Percentiles rank a stretch among this genome's conserved stretches.
phyloP scores from a whole-genome alignment of 1,140 invertebrate species.

The Drosophila nannoptera region DNA sequence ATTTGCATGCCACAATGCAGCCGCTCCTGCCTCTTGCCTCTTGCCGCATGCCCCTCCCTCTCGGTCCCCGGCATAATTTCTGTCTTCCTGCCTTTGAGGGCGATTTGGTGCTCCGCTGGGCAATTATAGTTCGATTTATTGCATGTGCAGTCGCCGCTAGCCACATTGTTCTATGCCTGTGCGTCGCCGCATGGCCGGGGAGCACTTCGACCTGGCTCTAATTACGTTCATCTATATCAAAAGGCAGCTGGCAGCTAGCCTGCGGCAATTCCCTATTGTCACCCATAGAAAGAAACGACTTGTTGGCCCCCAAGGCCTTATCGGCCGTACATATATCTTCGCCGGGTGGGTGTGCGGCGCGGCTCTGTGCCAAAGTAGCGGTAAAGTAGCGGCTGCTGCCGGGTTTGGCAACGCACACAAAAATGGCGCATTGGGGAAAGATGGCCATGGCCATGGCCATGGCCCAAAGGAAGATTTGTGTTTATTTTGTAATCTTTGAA shows the following conservation, averaged over 20 bases:
- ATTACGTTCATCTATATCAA: constrained; percentile 30
- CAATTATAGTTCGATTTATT: constrained; percentile 76
- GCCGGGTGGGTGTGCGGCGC: constrained; percentile 33
- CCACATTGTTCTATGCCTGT: constrained; percentile 29
- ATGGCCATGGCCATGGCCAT: constrained; percentile 16
- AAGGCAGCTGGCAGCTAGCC: constrained; percentile 4
- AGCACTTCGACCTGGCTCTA: constrained; percentile 28
- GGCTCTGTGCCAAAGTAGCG: constrained; percentile 54
- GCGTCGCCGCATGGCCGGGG: background rate
- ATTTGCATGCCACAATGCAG: constrained; percentile 42
- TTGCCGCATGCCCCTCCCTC: too few relatives aligned
- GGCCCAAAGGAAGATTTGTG: constrained; percentile 62
- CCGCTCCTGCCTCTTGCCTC: constrained; percentile 12
- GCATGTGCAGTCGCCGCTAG: constrained; percentile 33
- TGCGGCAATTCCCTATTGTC: constrained; percentile 24
- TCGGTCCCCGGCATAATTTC: constrained; percentile 31
- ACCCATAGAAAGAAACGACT: constrained; percentile 23
- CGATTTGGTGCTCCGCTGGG: constrained; percentile 3
- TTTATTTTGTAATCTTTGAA: constrained; percentile 77
- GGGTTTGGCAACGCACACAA: constrained; percentile 31
- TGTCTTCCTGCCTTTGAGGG: constrained; percentile 39
- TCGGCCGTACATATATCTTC: constrained; percentile 38
- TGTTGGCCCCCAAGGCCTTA: constrained; percentile 21
- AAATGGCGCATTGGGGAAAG: constrained; percentile 39
- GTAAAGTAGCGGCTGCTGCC: constrained; percentile 44